These are phyloP conservation scores for Sphaerophoria rueppellii DNA, from an alignment of 2,888 invertebrate species.

Conservation along the genomic window DNA sequence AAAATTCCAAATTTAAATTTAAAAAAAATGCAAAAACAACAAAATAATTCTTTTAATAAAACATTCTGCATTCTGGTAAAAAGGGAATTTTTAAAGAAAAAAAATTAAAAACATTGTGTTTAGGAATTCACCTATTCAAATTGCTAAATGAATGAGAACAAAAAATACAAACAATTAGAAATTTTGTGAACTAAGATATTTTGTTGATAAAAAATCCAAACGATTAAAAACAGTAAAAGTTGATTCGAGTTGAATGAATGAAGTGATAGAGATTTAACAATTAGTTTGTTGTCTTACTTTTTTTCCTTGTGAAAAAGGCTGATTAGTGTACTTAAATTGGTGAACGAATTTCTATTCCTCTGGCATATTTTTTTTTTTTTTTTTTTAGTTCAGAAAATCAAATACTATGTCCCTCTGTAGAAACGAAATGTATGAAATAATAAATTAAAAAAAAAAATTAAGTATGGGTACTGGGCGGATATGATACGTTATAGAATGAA, in stretches of 20 bases:
- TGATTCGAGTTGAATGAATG: constrained; percentile 29
- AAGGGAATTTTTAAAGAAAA: constrained; percentile 59
- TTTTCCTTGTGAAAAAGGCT: constrained; percentile 67
- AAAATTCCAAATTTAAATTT: constrained; percentile 31
- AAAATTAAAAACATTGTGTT: constrained; percentile 51
- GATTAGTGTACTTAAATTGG: constrained; percentile 66
- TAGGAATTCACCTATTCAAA: constrained; percentile 72
- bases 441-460: constrained; percentile 16
- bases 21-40: not conserved
- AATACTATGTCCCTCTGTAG: constrained; percentile 15
- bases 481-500: constrained; percentile 62
- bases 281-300: constrained; percentile 27
- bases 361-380: constrained; percentile 17
- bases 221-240: constrained; percentile 7
- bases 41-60: not conserved
- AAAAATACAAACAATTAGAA: constrained; percentile 72
- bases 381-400: constrained; percentile 2
- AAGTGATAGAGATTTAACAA: constrained; percentile 29
- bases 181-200: constrained; percentile 70
- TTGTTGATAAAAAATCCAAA: constrained; percentile 56
- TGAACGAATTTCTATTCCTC: constrained; percentile 27
- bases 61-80: constrained; percentile 72
- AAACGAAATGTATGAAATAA: constrained; percentile 14
- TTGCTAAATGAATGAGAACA: constrained; percentile 50
- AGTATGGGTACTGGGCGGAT: constrained; percentile 49